Evolutionary conservation across 1,140 invertebrate species (phyloP), one percentile per base, ranked within the genome.

Genomic region (Bombyx mandarina): DNA sequence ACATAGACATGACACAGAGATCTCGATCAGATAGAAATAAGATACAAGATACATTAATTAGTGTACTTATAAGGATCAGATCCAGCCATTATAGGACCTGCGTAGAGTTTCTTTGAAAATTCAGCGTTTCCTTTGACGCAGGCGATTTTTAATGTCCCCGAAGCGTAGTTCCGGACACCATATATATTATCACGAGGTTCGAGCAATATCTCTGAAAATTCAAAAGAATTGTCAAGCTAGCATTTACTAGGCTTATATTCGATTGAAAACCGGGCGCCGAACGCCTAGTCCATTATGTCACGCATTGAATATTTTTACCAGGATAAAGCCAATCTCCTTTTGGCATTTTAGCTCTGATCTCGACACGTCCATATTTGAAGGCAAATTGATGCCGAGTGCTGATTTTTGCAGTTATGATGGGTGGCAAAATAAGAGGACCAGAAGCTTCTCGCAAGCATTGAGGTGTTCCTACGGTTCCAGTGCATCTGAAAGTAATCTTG

Each of bases 301-400:
- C 45, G 8, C n/a, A 47, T 10, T 35, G 6, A 43, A 51, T 43
- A 52, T 49, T 52, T 49, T 61, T 82, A 93, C 93, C 90, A 73
- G 94, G 94, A 89, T 93, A 93, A 1, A 95, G 65, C 94, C 94
- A 96, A 73, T 95, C 92, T 48, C 94, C 94, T 58, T 88, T 78
- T 0, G 94, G 94, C 79, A 95, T 88, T 75, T 92, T 94, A 0
- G 94, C 94, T 10, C 90, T 86, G n/a, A 95, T 89, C 76, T 95
- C 94, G 8, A 95, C 89, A 66, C 90, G 90, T 4, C 94, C 94
- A 67, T 94, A 95, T 65, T 89, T 90, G 72, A 94, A 94, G 61
- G 81, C 83, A 64, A 95, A 94, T 22, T 80, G 84, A 45, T 90
- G 79, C 63, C 91, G 91, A 0, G 93, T 93, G 42, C 90, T 89